Evolutionary conservation across 2,797 vertebrate genomes (phyloP).

Genomic region (Buceros bicornis): DNA sequence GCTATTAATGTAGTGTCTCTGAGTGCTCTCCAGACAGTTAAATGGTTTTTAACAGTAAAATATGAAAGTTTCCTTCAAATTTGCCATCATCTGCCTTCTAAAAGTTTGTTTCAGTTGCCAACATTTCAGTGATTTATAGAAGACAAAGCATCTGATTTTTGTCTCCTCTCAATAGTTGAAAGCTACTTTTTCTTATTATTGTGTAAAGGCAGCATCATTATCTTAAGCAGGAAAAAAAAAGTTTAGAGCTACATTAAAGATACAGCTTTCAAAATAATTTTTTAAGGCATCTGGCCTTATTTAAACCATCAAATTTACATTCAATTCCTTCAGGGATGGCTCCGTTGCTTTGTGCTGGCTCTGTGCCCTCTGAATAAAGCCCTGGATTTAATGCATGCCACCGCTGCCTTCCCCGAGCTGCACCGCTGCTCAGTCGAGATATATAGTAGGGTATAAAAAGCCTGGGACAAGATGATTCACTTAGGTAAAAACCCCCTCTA

Average conservation of each 20-base stretch:
- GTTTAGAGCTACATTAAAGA: slow-evolving; percentile 65
- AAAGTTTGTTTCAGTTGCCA: slow-evolving; percentile 70
- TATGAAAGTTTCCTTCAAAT: slow-evolving; percentile 47
- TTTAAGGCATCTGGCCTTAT: slow-evolving; percentile 79
- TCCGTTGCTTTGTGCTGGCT: slow-evolving; percentile 72
- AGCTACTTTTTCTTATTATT: slow-evolving; percentile 51
- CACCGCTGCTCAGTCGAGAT: neutral
- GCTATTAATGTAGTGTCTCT: slow-evolving; percentile 12
- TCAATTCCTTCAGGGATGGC: slow-evolving; percentile 74
- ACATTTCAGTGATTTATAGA: slow-evolving; percentile 64
- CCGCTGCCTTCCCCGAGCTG: neutral
- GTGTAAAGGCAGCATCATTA: slow-evolving; percentile 44
- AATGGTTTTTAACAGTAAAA: slow-evolving; percentile 52
- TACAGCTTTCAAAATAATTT: slow-evolving; percentile 60
- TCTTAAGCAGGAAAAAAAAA: neutral
- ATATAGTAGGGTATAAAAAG: slow-evolving; percentile 31
- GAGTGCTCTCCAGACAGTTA: slow-evolving; percentile 23
- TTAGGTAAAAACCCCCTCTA: neutral
- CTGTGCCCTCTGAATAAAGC: slow-evolving; percentile 61
- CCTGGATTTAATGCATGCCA: slow-evolving; percentile 70
- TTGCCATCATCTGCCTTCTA: slow-evolving; percentile 53
- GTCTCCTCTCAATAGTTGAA: slow-evolving; percentile 54
- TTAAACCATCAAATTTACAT: slow-evolving; percentile 80
- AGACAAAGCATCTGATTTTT: slow-evolving; percentile 72
- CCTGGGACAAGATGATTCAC: slow-evolving; percentile 58